A percentile compares a stretch with the other conserved stretches of the same genome.
phyloP scores from a whole-genome alignment of 2,888 invertebrate species.

The Leistus spinibarbis region DNA sequence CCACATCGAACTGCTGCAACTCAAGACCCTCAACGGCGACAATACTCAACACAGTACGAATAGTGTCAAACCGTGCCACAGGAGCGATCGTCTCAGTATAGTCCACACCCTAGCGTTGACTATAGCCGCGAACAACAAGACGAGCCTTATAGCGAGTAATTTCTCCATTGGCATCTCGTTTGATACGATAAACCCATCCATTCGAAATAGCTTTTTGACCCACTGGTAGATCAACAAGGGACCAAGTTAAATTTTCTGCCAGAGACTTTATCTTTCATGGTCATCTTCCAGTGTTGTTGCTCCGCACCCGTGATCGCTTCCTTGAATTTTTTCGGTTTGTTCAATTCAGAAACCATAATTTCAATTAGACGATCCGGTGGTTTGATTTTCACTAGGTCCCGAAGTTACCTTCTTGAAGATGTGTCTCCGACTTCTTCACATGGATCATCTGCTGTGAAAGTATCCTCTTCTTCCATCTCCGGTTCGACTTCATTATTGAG shows the following conservation, averaged over 20 bases:
- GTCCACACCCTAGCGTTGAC: slow-evolving; percentile 42
- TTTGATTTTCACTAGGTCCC: background rate
- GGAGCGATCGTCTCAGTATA: slow-evolving; percentile 46
- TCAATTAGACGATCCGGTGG: no score
- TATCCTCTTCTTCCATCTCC: background rate
- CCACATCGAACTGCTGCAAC: slow-evolving; percentile 45
- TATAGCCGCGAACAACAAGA: slow-evolving; percentile 43
- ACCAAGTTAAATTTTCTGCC: background rate
- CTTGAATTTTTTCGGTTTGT: background rate
- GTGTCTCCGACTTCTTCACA: no score
- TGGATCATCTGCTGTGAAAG: background rate
- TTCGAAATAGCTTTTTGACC: background rate
- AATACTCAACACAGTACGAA: slow-evolving; percentile 43
- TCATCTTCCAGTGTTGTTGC: background rate
- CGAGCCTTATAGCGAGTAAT: slow-evolving; percentile 43
- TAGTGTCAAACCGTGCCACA: slow-evolving; percentile 45
- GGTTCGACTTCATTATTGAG: no score
- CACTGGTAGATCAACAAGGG: background rate
- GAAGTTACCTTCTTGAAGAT: background rate
- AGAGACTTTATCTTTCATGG: background rate
- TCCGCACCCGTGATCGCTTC: background rate
- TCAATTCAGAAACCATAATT: background rate
- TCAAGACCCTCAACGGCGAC: slow-evolving; percentile 42
- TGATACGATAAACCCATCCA: slow-evolving; percentile 21
- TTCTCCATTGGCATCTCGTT: slow-evolving; percentile 36